Conservation (phyloP, 2,797 vertebrate species). For the Pangasius macronema region DNA sequence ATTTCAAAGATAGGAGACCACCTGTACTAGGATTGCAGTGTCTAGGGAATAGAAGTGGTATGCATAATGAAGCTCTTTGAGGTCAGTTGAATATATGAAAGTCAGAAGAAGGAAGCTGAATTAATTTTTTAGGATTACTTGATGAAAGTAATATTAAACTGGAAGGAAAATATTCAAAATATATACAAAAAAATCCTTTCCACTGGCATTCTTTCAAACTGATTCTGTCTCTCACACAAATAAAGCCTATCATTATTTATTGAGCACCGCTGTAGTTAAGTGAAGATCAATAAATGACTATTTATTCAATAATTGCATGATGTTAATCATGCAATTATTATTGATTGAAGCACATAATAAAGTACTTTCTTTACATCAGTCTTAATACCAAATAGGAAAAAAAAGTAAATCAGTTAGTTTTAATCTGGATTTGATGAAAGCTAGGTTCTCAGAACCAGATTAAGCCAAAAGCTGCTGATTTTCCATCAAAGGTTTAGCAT, state of each 20-base stretch:
- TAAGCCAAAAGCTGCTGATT: conserved; percentile 1
- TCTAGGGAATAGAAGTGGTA: not conserved
- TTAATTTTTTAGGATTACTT: not conserved
- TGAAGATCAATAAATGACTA: not conserved
- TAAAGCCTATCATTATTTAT: not conserved
- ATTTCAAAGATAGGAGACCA: conserved; percentile 19
- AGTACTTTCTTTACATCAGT: not conserved
- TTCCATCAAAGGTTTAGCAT: conserved; percentile 11
- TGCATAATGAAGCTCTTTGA: conserved; percentile 5
- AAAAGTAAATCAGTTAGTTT: not conserved
- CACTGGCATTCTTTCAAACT: not conserved
- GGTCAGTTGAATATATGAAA: not conserved
- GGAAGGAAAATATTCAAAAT: not conserved
- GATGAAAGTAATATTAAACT: not conserved
- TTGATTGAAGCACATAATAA: not conserved
- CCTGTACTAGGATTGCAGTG: not conserved
- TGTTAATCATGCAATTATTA: not conserved
- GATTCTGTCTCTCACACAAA: not conserved
- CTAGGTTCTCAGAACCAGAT: not conserved
- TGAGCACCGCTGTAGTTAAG: not conserved
- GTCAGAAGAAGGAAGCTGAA: not conserved
- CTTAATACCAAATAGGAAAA: not conserved
- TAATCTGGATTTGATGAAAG: conserved; percentile 15
- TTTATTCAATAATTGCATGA: conserved; percentile 14
- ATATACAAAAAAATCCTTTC: not conserved